Base-by-base conservation (phyloP, 2,113 vertebrate species). In the Zosterops borbonicus region DNA sequence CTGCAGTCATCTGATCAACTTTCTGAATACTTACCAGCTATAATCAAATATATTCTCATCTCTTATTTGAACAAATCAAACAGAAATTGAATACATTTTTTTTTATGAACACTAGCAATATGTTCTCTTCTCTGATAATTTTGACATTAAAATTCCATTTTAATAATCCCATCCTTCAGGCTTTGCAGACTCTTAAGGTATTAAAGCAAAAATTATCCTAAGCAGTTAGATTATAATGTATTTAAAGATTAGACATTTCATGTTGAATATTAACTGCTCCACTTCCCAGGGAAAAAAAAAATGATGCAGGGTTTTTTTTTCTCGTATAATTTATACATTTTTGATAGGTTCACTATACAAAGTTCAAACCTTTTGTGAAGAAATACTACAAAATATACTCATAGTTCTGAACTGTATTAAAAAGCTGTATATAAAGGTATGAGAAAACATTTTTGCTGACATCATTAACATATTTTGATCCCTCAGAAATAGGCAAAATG, bases 161-260 rank as follows among this genome's bases (percentile, higher is more conserved):
- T 98, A 98, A 99, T 99, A 99, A 99, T 99, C 99, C 99, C 99
- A 99, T 99, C 99, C 99, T 99, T 99, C 99, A 99, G 99, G 99
- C 99, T 99, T 99, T 99, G 98, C 98, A 99, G 98, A 98, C 98
- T 99, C 99, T 99, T 99, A 99, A 99, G 99, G 99, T 99, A 99
- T 99, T 99, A 99, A 98, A 99, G 99, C 97, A 98, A 98, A 99
- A 99, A 99, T 99, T 99, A 99, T 99, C 99, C 99, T 99, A 98
- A 99, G 98, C 98, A 99, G 98, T 99, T 99, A 99, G 98, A 98
- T 98, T 98, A 98, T 98, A 98, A 98, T 98, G 98, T 99, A 99
- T 99, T 99, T 98, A 98, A 98, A 99, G 98, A 99, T 99, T 99
- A 99, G 98, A 98, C 98, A 98, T 98, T 99, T 98, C 97, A 97